These are phyloP conservation scores for Cryptus viduatorius DNA, from an alignment of 2,888 invertebrate genomes.

Conservation along the genomic window DNA sequence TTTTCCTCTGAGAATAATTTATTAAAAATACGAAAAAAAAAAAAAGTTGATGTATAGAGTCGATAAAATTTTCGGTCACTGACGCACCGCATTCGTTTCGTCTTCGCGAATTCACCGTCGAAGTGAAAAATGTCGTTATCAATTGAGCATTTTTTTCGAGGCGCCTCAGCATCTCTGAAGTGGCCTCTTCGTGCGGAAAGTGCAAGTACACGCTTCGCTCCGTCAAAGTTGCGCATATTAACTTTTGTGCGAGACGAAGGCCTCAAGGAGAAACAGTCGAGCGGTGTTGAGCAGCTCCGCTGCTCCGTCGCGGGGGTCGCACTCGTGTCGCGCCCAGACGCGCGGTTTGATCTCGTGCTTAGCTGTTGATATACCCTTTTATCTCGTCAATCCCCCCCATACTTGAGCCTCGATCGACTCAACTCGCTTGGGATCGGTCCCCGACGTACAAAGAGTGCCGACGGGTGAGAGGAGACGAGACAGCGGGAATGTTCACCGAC, in stretches of 20 bases:
- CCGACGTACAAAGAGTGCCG: conserved; percentile 19
- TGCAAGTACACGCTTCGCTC: conserved; percentile 6
- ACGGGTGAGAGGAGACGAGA: conserved; percentile 10
- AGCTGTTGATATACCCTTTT: not conserved
- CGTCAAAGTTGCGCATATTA: conserved; percentile 15
- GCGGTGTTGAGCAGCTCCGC: conserved; percentile 21
- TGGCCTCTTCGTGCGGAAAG: conserved; percentile 7
- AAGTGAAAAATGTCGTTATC: conserved; percentile 11
- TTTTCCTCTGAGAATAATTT: not conserved
- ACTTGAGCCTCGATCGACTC: conserved; percentile 38
- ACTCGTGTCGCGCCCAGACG: conserved; percentile 48
- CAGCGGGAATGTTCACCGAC: conserved; percentile 15
- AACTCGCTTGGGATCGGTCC: conserved; percentile 51
- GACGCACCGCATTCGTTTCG: not conserved
- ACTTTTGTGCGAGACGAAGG: conserved; percentile 31
- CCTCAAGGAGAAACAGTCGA: conserved; percentile 22
- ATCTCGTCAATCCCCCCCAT: conserved; percentile 42
- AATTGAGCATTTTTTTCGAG: conserved; percentile 4
- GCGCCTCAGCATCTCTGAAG: conserved; percentile 36
- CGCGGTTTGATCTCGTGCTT: conserved; percentile 42
- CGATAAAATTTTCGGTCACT: too few relatives aligned
- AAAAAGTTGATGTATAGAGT: too few relatives aligned
- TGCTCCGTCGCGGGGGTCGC: conserved; percentile 38
- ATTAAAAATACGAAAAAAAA: too few relatives aligned
- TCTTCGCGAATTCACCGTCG: not conserved